Conservation (phyloP, 2,797 vertebrate species). For the Sebastes hubbsi region DNA sequence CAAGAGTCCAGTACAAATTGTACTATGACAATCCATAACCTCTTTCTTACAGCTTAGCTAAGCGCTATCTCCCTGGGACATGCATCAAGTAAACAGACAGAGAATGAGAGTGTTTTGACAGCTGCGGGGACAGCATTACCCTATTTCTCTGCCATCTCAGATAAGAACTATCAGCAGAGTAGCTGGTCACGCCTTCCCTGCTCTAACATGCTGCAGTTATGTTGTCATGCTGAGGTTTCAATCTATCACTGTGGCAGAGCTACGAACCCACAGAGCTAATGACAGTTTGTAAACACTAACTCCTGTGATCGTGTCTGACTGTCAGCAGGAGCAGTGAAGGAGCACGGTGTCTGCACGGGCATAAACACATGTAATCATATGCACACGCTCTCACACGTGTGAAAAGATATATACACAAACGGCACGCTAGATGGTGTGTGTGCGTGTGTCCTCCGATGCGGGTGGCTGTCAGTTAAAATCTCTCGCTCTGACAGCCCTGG, state of each 20-base stretch:
- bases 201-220: slow-evolving; percentile 51
- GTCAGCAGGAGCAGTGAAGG: slow-evolving; percentile 30
- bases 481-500: slow-evolving; percentile 20
- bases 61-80: slow-evolving; percentile 39
- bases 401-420: slow-evolving; percentile 3
- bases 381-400: background rate
- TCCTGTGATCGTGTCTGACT: slow-evolving; percentile 22
- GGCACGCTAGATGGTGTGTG: background rate
- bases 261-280: slow-evolving; percentile 43
- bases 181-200: slow-evolving; percentile 54
- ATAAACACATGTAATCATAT: slow-evolving; percentile 4
- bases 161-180: slow-evolving; percentile 69
- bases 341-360: background rate
- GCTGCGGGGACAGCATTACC: slow-evolving; percentile 47
- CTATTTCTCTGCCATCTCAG: slow-evolving; percentile 53
- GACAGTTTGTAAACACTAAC: slow-evolving; percentile 46
- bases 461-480: slow-evolving; percentile 40
- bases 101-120: slow-evolving; percentile 60
- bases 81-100: slow-evolving; percentile 43
- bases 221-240: slow-evolving; percentile 49
- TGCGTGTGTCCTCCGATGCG: background rate
- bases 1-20: slow-evolving; percentile 27
- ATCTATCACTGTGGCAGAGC: slow-evolving; percentile 27
- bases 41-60: slow-evolving; percentile 27
- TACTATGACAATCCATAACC: slow-evolving; percentile 26